These are phyloP conservation scores for Papilio machaon DNA, from an alignment of 1,140 invertebrate genomes.

Conservation along the genomic window DNA sequence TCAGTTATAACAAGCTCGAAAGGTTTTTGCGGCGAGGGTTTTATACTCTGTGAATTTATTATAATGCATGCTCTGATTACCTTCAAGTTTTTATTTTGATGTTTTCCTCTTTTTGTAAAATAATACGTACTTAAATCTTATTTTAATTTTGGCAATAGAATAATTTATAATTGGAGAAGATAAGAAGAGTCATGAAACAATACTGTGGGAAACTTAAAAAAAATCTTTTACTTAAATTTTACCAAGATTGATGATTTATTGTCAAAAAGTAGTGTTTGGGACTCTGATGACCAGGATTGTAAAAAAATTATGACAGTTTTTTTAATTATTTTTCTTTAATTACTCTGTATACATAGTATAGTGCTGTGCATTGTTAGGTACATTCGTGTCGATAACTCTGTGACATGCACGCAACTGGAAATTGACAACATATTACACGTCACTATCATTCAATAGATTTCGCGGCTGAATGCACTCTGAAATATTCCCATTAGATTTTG, in stretches of 20 bases:
- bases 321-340: neutral
- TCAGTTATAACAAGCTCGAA: constrained; percentile 10
- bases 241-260: no score
- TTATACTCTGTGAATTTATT: constrained; percentile 21
- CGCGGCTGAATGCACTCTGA: constrained; percentile 18
- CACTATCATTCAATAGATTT: constrained; percentile 34
- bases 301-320: no score
- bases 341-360: neutral
- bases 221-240: no score
- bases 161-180: no score
- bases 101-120: neutral
- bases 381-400: constrained; percentile 1
- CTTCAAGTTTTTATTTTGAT: neutral
- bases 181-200: no score
- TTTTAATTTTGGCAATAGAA: neutral
- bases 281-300: no score
- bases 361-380: neutral
- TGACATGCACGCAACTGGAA: constrained; percentile 16
- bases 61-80: constrained; percentile 6
- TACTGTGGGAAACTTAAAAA: no score
- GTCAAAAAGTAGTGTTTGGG: no score
- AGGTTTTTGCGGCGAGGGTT: neutral
- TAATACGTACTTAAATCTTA: neutral
- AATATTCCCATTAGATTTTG: constrained; percentile 28
- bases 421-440: constrained; percentile 35